Evolutionary conservation across 2,888 invertebrate genomes (phyloP).

Genomic region (Melanargia galathea): DNA sequence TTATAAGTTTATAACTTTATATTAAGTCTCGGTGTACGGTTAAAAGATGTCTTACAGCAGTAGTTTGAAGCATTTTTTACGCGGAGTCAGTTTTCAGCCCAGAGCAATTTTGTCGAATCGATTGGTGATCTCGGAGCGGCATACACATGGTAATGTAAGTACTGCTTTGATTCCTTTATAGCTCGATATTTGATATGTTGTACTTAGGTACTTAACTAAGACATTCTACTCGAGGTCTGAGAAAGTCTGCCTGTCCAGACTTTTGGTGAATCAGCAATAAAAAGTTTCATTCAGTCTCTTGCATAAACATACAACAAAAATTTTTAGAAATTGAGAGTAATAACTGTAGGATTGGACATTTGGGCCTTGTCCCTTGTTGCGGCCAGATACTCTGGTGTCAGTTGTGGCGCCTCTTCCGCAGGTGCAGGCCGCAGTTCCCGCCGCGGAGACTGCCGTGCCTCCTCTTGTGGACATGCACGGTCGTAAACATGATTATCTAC

Average conservation of each 20-base stretch:
- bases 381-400: neutral
- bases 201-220: neutral
- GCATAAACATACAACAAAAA: neutral
- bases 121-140: neutral
- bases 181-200: too few relatives aligned
- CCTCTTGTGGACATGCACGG: conserved; percentile 91
- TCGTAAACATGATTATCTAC: conserved; percentile 94
- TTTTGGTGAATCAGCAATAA: neutral
- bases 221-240: neutral
- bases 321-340: too few relatives aligned
- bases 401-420: neutral
- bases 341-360: too few relatives aligned
- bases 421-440: neutral
- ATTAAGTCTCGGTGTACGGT: neutral
- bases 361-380: neutral
- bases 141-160: conserved; percentile 27
- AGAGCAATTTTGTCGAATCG: conserved; percentile 9
- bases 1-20: neutral
- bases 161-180: neutral
- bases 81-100: conserved; percentile 5
- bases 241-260: neutral
- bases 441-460: neutral
- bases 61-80: neutral
- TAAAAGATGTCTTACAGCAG: neutral
- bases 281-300: neutral